Conservation (phyloP, 2,113 vertebrate species). For the Vulpes vulpes region DNA sequence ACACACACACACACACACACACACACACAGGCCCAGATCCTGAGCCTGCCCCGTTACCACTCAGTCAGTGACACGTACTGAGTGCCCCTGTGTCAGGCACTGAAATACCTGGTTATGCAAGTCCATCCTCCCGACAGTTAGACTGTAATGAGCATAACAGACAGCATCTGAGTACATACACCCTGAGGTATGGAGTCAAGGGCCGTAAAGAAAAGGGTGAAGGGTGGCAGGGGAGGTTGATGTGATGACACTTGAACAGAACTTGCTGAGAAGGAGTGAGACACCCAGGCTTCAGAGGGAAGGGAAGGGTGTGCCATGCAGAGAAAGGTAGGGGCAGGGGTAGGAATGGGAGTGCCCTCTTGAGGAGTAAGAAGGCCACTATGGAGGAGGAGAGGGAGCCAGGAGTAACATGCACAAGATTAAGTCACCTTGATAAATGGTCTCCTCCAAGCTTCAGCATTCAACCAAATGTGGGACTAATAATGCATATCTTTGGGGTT, state of each 20-base stretch:
- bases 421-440: neutral
- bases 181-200: rapidly evolving
- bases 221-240: too few relatives aligned
- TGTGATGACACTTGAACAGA: neutral
- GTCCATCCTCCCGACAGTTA: rapidly evolving
- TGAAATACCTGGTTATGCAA: neutral
- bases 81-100: neutral
- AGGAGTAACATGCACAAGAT: neutral
- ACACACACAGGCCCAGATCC: neutral
- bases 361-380: neutral
- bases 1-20: neutral
- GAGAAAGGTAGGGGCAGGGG: neutral
- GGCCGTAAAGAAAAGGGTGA: neutral
- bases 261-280: neutral
- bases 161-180: rapidly evolving
- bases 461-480: neutral
- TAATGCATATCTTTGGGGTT: neutral
- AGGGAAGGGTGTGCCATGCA: rapidly evolving
- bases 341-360: too few relatives aligned
- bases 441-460: neutral
- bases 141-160: rapidly evolving
- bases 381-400: rapidly evolving
- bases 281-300: neutral
- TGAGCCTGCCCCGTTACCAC: rapidly evolving
- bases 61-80: neutral